Evolutionary conservation across 2,797 vertebrate species (phyloP).

Genomic region (Telmatherina bonti): DNA sequence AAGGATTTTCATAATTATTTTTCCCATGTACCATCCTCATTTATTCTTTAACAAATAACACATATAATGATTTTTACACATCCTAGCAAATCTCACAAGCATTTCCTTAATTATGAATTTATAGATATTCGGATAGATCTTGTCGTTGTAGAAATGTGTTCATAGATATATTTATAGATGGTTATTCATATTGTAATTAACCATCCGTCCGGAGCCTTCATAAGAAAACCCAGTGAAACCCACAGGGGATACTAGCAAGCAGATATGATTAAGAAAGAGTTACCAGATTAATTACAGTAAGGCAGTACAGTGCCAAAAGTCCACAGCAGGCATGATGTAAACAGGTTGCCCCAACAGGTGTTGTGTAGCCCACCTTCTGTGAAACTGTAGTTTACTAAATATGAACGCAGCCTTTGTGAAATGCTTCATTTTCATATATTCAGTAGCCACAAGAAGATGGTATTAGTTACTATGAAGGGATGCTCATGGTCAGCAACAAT

Average conservation of each 20-base stretch:
- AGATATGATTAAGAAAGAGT: neutral
- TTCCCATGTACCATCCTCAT: neutral
- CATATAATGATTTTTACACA: too few relatives aligned
- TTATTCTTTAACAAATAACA: too few relatives aligned
- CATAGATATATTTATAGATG: neutral
- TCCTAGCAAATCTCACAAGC: too few relatives aligned
- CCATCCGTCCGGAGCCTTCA: neutral
- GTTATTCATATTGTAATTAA: neutral
- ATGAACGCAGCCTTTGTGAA: neutral
- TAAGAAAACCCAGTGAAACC: neutral
- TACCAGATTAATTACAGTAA: neutral
- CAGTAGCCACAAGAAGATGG: neutral
- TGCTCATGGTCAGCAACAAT: conserved; percentile 15
- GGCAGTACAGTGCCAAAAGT: neutral
- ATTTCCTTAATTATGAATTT: too few relatives aligned
- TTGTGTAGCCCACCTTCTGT: too few relatives aligned
- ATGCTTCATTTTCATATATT: neutral
- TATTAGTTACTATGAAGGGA: conserved; percentile 11
- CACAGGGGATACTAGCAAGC: neutral
- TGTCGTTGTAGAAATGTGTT: too few relatives aligned
- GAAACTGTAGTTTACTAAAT: neutral
- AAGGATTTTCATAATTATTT: too few relatives aligned
- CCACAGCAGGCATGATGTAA: neutral
- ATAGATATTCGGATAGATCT: too few relatives aligned
- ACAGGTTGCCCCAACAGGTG: neutral